These are phyloP conservation scores for Hydrolagus affinis DNA, from an alignment of 2,113 vertebrate species.

Conservation along the genomic window DNA sequence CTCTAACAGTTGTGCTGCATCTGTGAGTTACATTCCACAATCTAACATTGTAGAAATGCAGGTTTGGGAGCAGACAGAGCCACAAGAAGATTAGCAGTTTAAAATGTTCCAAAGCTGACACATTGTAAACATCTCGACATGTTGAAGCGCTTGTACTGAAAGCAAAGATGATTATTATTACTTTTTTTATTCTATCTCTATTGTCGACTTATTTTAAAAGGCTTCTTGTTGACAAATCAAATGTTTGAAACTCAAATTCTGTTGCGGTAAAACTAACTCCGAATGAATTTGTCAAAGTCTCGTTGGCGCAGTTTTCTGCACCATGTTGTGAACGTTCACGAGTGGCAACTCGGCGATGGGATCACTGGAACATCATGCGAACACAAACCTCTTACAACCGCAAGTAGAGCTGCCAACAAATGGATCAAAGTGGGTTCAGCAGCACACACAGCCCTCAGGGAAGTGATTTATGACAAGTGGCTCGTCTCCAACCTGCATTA, in stretches of 20 bases:
- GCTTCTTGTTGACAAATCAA: not conserved
- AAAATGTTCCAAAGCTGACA: too few species aligned
- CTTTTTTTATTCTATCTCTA: not conserved
- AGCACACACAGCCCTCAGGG: not conserved
- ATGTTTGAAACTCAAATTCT: not conserved
- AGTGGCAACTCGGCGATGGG: slow-evolving; percentile 15
- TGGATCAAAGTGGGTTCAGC: slow-evolving; percentile 9
- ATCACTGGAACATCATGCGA: not conserved
- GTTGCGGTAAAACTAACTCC: not conserved
- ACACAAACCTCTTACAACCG: not conserved
- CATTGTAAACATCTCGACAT: too few species aligned
- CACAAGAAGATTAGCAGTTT: too few species aligned
- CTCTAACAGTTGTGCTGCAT: too few species aligned
- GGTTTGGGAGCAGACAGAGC: too few species aligned
- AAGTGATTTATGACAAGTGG: slow-evolving; percentile 20
- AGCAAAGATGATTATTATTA: too few species aligned
- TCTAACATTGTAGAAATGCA: too few species aligned
- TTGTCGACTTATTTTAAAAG: not conserved
- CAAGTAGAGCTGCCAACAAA: too few species aligned
- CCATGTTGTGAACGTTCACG: slow-evolving; percentile 5
- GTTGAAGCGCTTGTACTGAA: too few species aligned
- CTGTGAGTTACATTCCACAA: too few species aligned
- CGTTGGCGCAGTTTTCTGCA: slow-evolving; percentile 22
- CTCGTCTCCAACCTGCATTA: slow-evolving; percentile 12
- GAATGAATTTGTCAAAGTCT: not conserved